Percentiles rank a stretch among this genome's conserved stretches.
phyloP scores from a whole-genome alignment of 1,140 invertebrate genomes.

The Drosophila setifemur region DNA sequence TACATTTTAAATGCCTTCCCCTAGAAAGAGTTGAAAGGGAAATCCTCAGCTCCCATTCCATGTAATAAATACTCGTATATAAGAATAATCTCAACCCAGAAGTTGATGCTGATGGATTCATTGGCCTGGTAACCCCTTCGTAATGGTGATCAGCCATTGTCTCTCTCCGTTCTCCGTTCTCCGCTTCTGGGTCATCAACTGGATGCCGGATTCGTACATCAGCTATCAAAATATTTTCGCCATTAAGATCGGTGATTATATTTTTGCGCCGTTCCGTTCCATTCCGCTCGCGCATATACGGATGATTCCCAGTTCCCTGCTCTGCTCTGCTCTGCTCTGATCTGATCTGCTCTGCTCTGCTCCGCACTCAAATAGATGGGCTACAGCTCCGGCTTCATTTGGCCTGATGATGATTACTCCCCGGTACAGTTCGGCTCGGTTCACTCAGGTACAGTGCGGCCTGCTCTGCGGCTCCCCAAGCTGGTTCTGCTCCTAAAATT shows the following conservation, averaged over 20 bases:
- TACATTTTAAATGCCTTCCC: neutral
- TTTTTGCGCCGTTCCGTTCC: slow-evolving; percentile 19
- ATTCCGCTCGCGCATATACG: slow-evolving; percentile 8
- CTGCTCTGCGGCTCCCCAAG: neutral
- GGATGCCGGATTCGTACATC: neutral
- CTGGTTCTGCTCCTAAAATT: neutral
- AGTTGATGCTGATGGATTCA: slow-evolving; percentile 20
- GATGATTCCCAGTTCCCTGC: slow-evolving; percentile 16
- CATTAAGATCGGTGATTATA: slow-evolving; percentile 68
- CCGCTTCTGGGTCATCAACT: slow-evolving; percentile 42
- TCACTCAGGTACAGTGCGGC: too few relatives aligned
- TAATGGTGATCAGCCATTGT: slow-evolving; percentile 19
- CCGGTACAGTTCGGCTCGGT: neutral
- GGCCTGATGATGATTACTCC: slow-evolving; percentile 68
- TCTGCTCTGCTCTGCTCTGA: slow-evolving; percentile 46
- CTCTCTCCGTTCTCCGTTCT: neutral
- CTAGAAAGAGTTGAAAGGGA: too few relatives aligned
- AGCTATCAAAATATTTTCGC: slow-evolving; percentile 64
- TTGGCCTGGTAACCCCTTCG: slow-evolving; percentile 42
- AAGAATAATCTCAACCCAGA: neutral
- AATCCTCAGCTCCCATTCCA: too few relatives aligned
- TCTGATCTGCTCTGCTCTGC: too few relatives aligned
- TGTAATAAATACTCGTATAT: neutral
- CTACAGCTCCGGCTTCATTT: slow-evolving; percentile 32
- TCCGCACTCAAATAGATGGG: slow-evolving; percentile 35